phyloP scores from a whole-genome alignment of 2,797 vertebrate genomes.

The Aplochiton taeniatus region DNA sequence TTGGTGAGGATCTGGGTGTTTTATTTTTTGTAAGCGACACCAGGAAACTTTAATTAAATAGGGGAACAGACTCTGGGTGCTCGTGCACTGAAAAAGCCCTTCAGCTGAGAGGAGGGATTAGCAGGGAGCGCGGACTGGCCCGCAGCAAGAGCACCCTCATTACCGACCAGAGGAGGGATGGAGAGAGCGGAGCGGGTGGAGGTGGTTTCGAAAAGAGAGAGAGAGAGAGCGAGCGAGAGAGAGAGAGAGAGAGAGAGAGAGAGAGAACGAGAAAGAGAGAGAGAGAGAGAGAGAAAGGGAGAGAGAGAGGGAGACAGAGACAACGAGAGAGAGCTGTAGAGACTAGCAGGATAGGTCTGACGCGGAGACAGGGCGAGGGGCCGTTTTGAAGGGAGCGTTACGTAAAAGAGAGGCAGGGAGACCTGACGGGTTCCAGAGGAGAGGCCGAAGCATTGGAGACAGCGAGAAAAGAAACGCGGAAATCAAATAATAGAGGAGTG shows the following conservation, averaged over 20 bases:
- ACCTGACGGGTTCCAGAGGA: background rate
- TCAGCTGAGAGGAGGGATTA: constrained; percentile 77
- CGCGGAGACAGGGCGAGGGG: background rate
- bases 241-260: background rate
- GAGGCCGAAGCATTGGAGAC: no score
- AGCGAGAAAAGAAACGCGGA: no score
- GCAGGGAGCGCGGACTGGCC: constrained; percentile 60
- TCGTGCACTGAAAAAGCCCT: constrained; percentile 72
- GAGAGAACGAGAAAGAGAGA: background rate
- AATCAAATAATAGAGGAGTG: no score
- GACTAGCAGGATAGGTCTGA: no score
- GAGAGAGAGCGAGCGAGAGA: constrained; percentile 16
- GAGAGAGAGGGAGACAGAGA: background rate
- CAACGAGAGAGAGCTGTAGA: background rate
- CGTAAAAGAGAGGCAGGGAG: background rate
- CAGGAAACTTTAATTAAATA: constrained; percentile 80
- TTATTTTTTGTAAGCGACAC: constrained; percentile 30
- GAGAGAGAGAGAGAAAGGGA: background rate
- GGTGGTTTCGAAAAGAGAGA: constrained; percentile 28
- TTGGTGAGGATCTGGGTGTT: no score
- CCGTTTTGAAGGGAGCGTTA: no score
- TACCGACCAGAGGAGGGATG: constrained; percentile 53
- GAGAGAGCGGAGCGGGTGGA: constrained; percentile 17
- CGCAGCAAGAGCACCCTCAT: constrained; percentile 65
- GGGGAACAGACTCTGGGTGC: constrained; percentile 63